These are phyloP conservation scores for Rhopalosiphum padi DNA, from an alignment of 1,140 invertebrate genomes.

Conservation along the genomic window DNA sequence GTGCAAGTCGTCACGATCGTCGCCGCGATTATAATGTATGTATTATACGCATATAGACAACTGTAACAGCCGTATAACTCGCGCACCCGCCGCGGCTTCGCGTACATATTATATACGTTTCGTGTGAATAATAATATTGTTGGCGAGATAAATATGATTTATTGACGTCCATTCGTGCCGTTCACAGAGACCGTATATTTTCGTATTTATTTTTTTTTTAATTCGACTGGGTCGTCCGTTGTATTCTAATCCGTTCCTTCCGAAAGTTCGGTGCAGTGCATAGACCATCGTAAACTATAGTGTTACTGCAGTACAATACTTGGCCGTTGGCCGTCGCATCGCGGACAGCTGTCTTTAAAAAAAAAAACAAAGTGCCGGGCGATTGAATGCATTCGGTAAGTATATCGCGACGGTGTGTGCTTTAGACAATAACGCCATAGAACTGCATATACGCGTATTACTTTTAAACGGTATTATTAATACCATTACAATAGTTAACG, in stretches of 20 bases:
- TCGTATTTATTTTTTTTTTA: background rate
- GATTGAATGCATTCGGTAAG: background rate
- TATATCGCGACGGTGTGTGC: background rate
- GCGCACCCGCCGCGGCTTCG: background rate
- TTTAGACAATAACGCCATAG: background rate
- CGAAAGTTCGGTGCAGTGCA: background rate
- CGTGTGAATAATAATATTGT: background rate
- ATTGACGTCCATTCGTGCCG: background rate
- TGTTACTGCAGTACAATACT: background rate
- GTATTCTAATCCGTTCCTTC: background rate
- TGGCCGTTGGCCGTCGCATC: background rate
- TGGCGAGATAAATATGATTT: background rate
- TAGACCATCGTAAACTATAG: background rate
- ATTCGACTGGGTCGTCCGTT: background rate
- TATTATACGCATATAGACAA: background rate
- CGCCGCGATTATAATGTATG: background rate
- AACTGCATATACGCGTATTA: background rate
- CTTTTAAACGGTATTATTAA: background rate
- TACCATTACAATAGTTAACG: background rate
- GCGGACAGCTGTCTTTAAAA: background rate
- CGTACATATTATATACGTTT: background rate
- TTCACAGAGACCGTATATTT: background rate
- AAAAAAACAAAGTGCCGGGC: background rate
- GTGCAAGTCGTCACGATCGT: background rate
- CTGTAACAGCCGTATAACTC: background rate